Evolutionary conservation across 2,113 vertebrate species (phyloP), one percentile per base, ranked within the genome.

Genomic region (Cathartes aura): DNA sequence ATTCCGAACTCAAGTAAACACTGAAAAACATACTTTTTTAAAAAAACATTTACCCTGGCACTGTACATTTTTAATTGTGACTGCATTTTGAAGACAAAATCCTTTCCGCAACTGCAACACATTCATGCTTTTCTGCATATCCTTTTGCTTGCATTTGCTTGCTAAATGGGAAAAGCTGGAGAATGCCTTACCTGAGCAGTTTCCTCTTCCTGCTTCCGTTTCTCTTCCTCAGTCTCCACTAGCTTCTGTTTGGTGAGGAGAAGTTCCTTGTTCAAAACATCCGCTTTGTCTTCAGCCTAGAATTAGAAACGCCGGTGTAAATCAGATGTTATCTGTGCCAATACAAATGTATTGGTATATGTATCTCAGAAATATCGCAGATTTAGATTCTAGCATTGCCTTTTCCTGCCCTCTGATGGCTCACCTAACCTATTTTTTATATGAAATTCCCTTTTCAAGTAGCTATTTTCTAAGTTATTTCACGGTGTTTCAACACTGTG

Each of bases 251-350:
- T 99, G 83, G 99, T 99, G 97, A 99, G 96, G 68, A 99, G 98
- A 72, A 99, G 98, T 92, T 99, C 99, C 96, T 99, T 99, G 97
- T 99, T 99, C 98, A 99, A 74, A 80, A 99, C 99, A 56, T 99
- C 99, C 0, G 99, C 99, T 96, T 99, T 99, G 98, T 99, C 99
- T 97, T 99, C 99, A 11, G 99, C 99, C 99, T 99, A 96, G 26
- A 71, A 80, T n/a, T 26, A 84, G 59, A 81, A 80, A 68, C 1
- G 3, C 8, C 20, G 15, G 40, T 52, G 58, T 67, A 27, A 84
- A 59, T n/a, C 16, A 60, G 50, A 6, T 6, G 12, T 36, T 45
- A 30, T 2, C 74, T 62, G 58, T 47, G 73, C 60, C 66, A 40
- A 7, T 7, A 32, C 62, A 82, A 60, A 66, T 2, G 18, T 32